Evolutionary conservation across 2,888 invertebrate genomes (phyloP).

Genomic region (Agrochola lota): DNA sequence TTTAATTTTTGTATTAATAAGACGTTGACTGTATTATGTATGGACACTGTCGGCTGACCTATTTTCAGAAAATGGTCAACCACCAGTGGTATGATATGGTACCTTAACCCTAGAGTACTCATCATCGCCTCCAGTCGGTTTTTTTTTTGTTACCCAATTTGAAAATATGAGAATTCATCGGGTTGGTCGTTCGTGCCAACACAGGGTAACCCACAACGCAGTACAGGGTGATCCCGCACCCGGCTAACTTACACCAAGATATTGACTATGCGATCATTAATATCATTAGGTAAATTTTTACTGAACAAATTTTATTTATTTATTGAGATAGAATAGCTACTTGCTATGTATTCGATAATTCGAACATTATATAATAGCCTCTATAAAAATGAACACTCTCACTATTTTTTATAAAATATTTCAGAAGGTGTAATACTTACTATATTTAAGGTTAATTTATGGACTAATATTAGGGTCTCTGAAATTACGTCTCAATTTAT

Average conservation of each 20-base stretch:
- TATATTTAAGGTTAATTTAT: no score
- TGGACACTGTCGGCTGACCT: not conserved
- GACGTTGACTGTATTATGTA: constrained; percentile 15
- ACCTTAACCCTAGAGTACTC: not conserved
- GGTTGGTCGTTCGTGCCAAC: not conserved
- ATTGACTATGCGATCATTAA: not conserved
- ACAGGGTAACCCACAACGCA: not conserved
- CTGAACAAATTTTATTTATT: not conserved
- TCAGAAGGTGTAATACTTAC: no score
- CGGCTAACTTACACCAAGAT: no score
- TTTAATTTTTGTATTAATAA: constrained; percentile 20
- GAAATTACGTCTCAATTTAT: not conserved
- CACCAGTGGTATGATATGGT: not conserved
- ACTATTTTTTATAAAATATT: not conserved
- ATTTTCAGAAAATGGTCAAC: constrained; percentile 18
- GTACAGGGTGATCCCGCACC: not conserved
- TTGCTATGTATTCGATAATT: not conserved
- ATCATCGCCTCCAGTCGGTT: no score
- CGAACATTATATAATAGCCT: not conserved
- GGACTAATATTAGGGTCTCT: not conserved
- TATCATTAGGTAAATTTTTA: not conserved
- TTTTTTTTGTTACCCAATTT: not conserved
- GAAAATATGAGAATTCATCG: not conserved
- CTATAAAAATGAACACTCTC: not conserved
- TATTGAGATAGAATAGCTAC: not conserved